Base-by-base conservation (phyloP, 2,797 vertebrate genomes). In the Ciconia nigra region DNA sequence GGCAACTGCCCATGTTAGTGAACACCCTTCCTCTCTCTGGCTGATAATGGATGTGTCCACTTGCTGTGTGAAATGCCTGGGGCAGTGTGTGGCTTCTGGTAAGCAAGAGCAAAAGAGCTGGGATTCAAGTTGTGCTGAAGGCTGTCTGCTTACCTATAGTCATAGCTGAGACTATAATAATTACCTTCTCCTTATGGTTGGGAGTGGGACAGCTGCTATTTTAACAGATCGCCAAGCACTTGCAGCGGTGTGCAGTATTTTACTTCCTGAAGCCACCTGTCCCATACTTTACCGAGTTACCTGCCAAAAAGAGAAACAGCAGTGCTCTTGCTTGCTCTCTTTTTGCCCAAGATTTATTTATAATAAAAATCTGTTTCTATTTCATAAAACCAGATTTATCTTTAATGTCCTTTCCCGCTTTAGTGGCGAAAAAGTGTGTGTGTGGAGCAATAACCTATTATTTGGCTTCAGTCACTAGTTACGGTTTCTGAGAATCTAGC, bases 321-420 rank as follows among this genome's bases (percentile, higher is more conserved):
- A 67, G 14, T 85, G 65, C 5, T 82, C 59, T 82, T 55, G 31
- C 41, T 72, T 84, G 41, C 21, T 93, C 47, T 76, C 21, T 0
- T 88, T 96, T 83, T 57, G 28, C 35, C 63, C 47, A 82, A 89
- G 37, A 83, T 94, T 86, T 90, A 82, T 93, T 78, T 89, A 54
- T 81, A 77, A 71, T 46, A 52, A 44, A 85, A 76, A 59, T 7
- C 20, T 57, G 73, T 70, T 93, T 89, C 33, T 63, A 13, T 84
- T 86, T 55, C 31, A 66, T 65, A 71, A 77, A 85, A 89, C 13
- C 37, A 94, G 31, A n/a, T 83, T 74, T 83, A 28, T 91, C 44
- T 85, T 73, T 85, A 22, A 73, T 93, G 92, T 93, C 20, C 54
- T 88, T 91, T 94, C 51, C 47, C 93, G 54, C 21, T 92, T 89